Evolutionary conservation across 2,797 vertebrate genomes (phyloP), one percentile per base, ranked within the genome.

Genomic region (Kryptolebias ocellatus): DNA sequence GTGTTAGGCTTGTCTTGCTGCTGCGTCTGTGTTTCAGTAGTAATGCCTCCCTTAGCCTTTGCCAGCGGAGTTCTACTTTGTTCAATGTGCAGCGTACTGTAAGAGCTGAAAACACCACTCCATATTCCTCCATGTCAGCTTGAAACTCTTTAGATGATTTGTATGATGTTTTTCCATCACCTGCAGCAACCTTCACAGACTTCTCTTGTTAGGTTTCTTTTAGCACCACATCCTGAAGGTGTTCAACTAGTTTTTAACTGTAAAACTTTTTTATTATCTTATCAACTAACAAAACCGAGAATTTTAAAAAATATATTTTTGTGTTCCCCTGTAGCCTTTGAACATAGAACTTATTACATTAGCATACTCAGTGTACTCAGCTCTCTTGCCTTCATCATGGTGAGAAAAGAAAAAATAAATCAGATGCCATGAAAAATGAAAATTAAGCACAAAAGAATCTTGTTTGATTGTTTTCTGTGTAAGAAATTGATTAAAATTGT

Each of bases 141-240:
- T 39, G 37, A 39, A 39, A 10, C 37, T 39, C 37, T 39, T 39
- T 10, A 39, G 10, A 42, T 20, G 54, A 42, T 18, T 34, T 24
- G 10, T 56, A 11, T 56, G 37, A 56, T 55, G 53, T 55, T 55
- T 55, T n/a, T 10, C 12, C n/a, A 56, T 5, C 39, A 39, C 17
- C 34, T 39, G 20, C 27, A 53, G 24, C 27, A 28, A 39, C 34
- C 18, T 39, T 37, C 31, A 42, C 34, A 42, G 11, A 24, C 54
- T 24, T 10, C 16, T 18, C 9, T 18, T n/a, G 12, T 4, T 37
- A n/a, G 12, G 15, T 54, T 31, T 34, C 29, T 54, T 18, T 39
- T 5, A 11, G 18, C 31, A 12, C 53, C 31, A 11, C 4, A 12
- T 39, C 18, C n/a, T 14, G 8, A 18, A 24, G 16, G 54, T 5